Percentiles rank a stretch among this genome's conserved stretches.
Conservation (phyloP, 2,888 invertebrate genomes). For the Lepidonotus clava region DNA sequence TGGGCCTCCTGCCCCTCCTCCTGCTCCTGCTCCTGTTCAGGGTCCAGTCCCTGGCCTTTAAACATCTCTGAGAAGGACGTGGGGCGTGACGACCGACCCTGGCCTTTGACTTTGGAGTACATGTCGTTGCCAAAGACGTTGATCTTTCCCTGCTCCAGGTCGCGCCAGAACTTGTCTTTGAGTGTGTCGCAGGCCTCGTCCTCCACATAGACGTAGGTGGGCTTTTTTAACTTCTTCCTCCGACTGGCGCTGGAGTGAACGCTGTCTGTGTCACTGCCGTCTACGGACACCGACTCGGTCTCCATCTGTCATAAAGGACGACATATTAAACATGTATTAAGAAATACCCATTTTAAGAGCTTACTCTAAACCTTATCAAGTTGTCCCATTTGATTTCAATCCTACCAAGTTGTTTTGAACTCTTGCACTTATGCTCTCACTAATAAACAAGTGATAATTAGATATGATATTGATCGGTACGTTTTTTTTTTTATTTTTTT, state of each 20-base stretch:
- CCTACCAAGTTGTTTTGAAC: too few relatives aligned
- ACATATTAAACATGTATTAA: background rate
- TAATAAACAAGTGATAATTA: too few relatives aligned
- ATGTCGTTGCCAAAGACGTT: constrained; percentile 78
- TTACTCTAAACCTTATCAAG: too few relatives aligned
- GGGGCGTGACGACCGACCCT: constrained; percentile 68
- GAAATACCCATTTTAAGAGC: background rate
- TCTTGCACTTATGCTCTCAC: too few relatives aligned
- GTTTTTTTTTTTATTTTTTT: too few relatives aligned
- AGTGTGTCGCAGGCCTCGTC: constrained; percentile 67
- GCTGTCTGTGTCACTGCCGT: constrained; percentile 37
- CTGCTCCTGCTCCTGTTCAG: background rate
- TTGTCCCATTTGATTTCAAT: too few relatives aligned
- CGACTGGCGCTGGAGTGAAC: background rate
- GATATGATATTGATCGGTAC: too few relatives aligned
- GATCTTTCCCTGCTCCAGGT: constrained; percentile 78
- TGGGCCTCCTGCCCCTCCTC: background rate
- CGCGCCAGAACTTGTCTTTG: constrained; percentile 79
- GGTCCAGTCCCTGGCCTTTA: background rate
- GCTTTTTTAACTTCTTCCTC: constrained; percentile 26
- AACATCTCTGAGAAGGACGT: constrained; percentile 35
- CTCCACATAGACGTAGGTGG: constrained; percentile 43
- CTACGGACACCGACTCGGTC: background rate
- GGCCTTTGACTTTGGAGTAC: constrained; percentile 79
- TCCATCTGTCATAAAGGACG: background rate